phyloP scores from a whole-genome alignment of 1,140 invertebrate species.

The Fopius arisanus region DNA sequence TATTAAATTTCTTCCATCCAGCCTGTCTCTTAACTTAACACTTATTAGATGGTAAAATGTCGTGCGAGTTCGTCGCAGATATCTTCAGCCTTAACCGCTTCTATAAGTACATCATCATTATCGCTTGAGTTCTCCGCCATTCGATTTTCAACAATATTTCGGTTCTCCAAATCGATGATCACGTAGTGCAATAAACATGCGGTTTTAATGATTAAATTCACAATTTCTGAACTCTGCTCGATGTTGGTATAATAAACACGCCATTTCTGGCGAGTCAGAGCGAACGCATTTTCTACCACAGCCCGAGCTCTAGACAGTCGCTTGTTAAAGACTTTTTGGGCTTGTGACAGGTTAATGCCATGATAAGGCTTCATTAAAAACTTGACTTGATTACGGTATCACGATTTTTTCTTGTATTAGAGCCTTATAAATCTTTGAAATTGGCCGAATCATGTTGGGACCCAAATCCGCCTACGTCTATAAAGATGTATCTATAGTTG shows the following conservation, averaged over 20 bases:
- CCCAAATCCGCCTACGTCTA: slow-evolving; percentile 40
- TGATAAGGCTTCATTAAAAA: not conserved
- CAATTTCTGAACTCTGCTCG: not conserved
- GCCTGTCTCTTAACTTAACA: no score
- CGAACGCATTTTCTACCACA: not conserved
- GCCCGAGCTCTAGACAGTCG: not conserved
- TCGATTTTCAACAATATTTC: not conserved
- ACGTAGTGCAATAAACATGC: not conserved
- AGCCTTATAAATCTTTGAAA: not conserved
- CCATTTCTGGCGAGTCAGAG: not conserved
- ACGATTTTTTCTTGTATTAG: not conserved
- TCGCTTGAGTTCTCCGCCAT: not conserved
- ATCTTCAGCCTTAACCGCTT: not conserved
- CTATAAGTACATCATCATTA: not conserved
- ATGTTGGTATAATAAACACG: not conserved
- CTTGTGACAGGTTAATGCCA: not conserved
- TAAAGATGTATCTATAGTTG: slow-evolving; percentile 46
- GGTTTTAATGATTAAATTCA: not conserved
- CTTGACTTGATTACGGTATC: not conserved
- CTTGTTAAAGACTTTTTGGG: not conserved
- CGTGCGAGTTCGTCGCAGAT: not conserved
- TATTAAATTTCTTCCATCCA: no score
- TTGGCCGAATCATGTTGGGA: not conserved
- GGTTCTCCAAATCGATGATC: not conserved
- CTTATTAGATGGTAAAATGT: not conserved